Base-by-base conservation (phyloP, 2,888 invertebrate species). In the Lottia gigantea region DNA sequence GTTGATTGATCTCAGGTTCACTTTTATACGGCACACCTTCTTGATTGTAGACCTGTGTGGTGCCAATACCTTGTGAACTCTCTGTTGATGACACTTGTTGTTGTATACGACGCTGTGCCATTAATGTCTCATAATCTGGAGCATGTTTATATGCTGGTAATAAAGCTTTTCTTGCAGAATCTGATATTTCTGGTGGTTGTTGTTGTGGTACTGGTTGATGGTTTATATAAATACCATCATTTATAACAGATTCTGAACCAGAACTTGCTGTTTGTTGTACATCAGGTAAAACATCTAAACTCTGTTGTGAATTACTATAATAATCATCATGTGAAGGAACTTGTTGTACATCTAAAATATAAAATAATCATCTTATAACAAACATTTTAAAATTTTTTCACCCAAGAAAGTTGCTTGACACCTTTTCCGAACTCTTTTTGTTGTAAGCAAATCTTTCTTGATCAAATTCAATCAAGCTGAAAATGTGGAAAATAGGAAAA, bases 71-170 rank as follows among this genome's bases (percentile, higher is more conserved):
- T 76, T 65, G 71, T 23, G 72, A 66, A 25, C 67, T 73, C 64
- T 61, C 66, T 64, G 69, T 23, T 49, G 69, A 11, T n/a, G 46
- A 23, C 62, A 68, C 31, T 25, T 61, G 45, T 46, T 72, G 76
- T 62, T 70, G 70, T 26, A 78, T 74, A 14, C 75, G 78, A 25
- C 83, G 73, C 68, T 95, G 93, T 86, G 95, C 94, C 74, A 97
- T 91, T 16, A 97, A 96, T 0, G 95, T 95, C 86, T 97, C 96
- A 88, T 98, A 98, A 89, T 97, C 97, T 0, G 98, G 97, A 1
- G 96, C 95, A 0, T 95, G 95, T 2, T 97, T 80, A 80, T 90
- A 90, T 1, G 87, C 83, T 0, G 90, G 90, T 40, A 88, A 76
- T 23, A 82, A 71, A 3, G 82, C 82, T 11, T 76, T 74, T 49